A percentile compares a stretch with the other conserved stretches of the same genome.
Evolutionary conservation across 2,113 vertebrate species (phyloP).

Genomic region (Plotosus lineatus): DNA sequence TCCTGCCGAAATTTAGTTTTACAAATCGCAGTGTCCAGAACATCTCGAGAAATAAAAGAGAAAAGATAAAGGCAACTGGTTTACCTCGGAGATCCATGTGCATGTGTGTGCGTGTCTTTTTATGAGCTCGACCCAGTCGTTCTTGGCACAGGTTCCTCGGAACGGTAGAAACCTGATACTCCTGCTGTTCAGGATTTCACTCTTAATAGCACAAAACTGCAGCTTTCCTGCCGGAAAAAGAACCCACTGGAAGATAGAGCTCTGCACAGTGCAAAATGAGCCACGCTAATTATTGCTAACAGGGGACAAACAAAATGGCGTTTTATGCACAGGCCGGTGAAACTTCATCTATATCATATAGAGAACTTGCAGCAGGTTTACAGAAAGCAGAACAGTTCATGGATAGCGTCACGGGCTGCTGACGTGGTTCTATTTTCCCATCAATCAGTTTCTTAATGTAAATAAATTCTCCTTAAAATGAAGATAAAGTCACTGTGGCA

Average conservation of each 20-base stretch:
- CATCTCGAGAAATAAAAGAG: slow-evolving; percentile 20
- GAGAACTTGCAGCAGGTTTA: slow-evolving; percentile 18
- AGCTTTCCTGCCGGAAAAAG: slow-evolving; percentile 51
- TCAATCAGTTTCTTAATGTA: slow-evolving; percentile 20
- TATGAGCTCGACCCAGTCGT: slow-evolving; percentile 57
- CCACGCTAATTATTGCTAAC: slow-evolving; percentile 54
- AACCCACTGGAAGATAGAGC: slow-evolving; percentile 41
- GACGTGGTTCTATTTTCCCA: slow-evolving; percentile 32
- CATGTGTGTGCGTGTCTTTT: slow-evolving; percentile 38
- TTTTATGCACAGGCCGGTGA: slow-evolving; percentile 39
- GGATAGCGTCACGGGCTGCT: slow-evolving; percentile 10
- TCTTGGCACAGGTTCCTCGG: slow-evolving; percentile 57
- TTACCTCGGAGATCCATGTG: neutral
- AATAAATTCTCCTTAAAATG: slow-evolving; percentile 10
- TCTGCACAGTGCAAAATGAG: slow-evolving; percentile 52
- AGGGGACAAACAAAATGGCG: slow-evolving; percentile 52
- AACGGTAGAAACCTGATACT: slow-evolving; percentile 58
- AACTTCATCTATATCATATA: slow-evolving; percentile 39
- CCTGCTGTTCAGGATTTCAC: slow-evolving; percentile 50
- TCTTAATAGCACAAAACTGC: slow-evolving; percentile 63
- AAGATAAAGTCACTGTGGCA: neutral
- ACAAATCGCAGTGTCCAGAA: slow-evolving; percentile 3
- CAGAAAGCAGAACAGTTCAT: slow-evolving; percentile 29
- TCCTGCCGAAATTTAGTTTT: slow-evolving; percentile 11
- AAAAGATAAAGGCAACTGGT: slow-evolving; percentile 7